phyloP scores from a whole-genome alignment of 1,140 invertebrate genomes.

The Drosophila paulistorum region DNA sequence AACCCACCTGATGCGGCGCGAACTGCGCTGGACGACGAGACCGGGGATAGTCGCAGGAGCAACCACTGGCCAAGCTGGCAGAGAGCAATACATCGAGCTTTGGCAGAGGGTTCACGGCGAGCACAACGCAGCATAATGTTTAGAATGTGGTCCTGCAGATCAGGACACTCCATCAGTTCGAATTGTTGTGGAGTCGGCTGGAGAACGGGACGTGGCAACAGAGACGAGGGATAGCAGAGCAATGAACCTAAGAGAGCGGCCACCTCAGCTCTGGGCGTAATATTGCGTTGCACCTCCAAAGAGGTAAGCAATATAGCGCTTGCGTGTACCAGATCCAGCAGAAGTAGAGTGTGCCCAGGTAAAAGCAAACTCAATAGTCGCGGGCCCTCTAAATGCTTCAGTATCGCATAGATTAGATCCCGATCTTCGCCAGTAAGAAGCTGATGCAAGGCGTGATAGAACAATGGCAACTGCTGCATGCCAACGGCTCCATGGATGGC shows the following conservation, averaged over 20 bases:
- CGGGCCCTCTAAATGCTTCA: constrained; percentile 89
- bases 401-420: constrained; percentile 85
- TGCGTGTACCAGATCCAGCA: constrained; percentile 95
- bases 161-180: constrained; percentile 80
- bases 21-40: constrained; percentile 35
- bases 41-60: constrained; percentile 89
- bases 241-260: constrained; percentile 95
- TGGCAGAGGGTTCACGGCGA: constrained; percentile 93
- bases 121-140: constrained; percentile 93
- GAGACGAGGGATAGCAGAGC: constrained; percentile 90
- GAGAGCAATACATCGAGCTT: constrained; percentile 94
- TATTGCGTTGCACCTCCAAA: constrained; percentile 87
- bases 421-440: constrained; percentile 86
- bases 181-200: constrained; percentile 90
- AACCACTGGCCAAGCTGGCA: constrained; percentile 94
- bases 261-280: constrained; percentile 93
- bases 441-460: constrained; percentile 94
- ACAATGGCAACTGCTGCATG: constrained; percentile 90
- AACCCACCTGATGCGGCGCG: constrained; percentile 41
- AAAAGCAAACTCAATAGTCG: constrained; percentile 94
- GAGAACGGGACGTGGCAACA: constrained; percentile 91
- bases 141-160: constrained; percentile 92
- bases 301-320: constrained; percentile 93
- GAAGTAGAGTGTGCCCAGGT: constrained; percentile 93
- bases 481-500: constrained; percentile 84